Base-by-base conservation (phyloP, 2,888 invertebrate species). In the Caenorhabditis imperialis region DNA sequence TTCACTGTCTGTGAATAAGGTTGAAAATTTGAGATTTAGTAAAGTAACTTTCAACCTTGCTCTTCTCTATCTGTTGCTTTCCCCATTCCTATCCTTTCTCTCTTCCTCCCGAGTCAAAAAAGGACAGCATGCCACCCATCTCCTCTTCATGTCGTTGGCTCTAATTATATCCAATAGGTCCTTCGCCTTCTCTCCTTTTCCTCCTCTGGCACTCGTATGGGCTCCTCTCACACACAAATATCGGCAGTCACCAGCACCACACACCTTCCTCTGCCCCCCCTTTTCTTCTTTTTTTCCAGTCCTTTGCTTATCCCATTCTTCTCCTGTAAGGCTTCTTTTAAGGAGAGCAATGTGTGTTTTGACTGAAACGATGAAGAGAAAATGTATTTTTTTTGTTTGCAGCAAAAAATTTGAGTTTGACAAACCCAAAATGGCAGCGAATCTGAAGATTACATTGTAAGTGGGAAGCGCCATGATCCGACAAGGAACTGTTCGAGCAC, bases 401-500 rank as follows among this genome's bases (percentile, higher is more conserved):
- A n/a, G n/a, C n/a, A n/a, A n/a, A n/a, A n/a, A n/a, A n/a, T n/a
- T n/a, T n/a, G n/a, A n/a, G n/a, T n/a, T n/a, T 50, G 12, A 18
- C 14, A 48, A 16, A 27, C 33, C 51, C 53, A 33, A 47, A 22
- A 38, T 62, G 45, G n/a, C n/a, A n/a, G n/a, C n/a, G n/a, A 20
- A 3, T 54, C 22, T 23, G 20, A 8, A 45, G 57, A 42, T n/a
- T n/a, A n/a, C n/a, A n/a, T n/a, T n/a, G n/a, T n/a, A n/a, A n/a
- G n/a, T n/a, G n/a, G n/a, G n/a, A n/a, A n/a, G n/a, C n/a, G n/a
- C n/a, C n/a, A 75, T 75, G 75, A 35, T 47, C 42, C 63, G 75
- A 35, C 75, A 75, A 60, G 75, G 75, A 42, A 75, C 75, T 16
- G 75, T 75, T 14, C 58, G 75, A 55, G 65, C 75, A 38, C 74